Percentiles rank a stretch among this genome's conserved stretches.
phyloP scores from a whole-genome alignment of 2,888 invertebrate genomes.

The Rotaria sp. region DNA sequence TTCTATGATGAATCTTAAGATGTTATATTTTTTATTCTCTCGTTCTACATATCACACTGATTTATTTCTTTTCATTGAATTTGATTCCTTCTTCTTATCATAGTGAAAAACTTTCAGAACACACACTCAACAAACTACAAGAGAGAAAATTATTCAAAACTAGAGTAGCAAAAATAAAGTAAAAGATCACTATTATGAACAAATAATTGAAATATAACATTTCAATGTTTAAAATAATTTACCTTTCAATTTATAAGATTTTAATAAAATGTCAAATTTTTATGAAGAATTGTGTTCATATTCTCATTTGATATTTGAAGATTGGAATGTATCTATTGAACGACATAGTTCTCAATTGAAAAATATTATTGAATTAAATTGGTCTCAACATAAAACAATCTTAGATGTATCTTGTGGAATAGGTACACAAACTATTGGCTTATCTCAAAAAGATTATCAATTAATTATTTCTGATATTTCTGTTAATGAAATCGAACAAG shows the following conservation, averaged over 20 bases:
- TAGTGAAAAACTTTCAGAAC: no score
- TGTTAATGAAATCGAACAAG: not conserved
- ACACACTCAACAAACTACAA: no score
- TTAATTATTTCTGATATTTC: not conserved
- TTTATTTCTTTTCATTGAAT: no score
- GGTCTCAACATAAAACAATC: not conserved
- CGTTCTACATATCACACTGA: no score
- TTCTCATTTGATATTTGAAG: not conserved
- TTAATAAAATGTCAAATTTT: not conserved
- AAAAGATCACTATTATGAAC: no score
- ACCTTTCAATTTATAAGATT: not conserved
- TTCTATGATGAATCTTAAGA: no score
- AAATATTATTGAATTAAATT: not conserved
- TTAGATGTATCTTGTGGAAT: not conserved
- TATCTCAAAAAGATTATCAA: not conserved
- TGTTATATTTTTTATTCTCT: no score
- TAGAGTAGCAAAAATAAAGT: no score
- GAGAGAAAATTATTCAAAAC: no score
- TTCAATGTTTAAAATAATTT: no score
- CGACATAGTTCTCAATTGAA: not conserved
- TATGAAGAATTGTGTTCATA: not conserved
- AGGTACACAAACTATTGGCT: not conserved
- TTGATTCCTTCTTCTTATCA: no score
- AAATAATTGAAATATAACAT: no score
- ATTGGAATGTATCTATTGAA: not conserved